Evolutionary conservation across 1,140 invertebrate species (phyloP).

Genomic region (Latrodectus geometricus): DNA sequence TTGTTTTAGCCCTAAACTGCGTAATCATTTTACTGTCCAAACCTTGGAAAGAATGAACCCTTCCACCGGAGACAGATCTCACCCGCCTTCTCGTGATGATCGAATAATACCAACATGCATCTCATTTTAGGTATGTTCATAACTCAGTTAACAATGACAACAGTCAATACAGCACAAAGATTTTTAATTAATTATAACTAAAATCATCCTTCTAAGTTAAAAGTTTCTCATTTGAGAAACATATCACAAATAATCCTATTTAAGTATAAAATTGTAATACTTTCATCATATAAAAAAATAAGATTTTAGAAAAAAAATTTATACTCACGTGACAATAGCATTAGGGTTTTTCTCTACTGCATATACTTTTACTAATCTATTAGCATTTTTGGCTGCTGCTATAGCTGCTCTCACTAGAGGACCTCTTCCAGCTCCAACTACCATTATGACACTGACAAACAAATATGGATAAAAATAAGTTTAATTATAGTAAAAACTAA

Average conservation of each 20-base stretch:
- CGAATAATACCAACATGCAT: too few relatives aligned
- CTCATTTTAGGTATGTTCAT: too few relatives aligned
- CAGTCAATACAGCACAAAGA: not conserved
- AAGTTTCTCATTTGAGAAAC: not conserved
- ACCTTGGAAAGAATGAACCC: too few relatives aligned
- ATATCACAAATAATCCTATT: too few relatives aligned
- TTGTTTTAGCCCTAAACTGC: too few relatives aligned
- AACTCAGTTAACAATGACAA: too few relatives aligned
- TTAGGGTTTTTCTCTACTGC: conserved; percentile 99
- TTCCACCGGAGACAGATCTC: too few relatives aligned
- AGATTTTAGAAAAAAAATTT: not conserved
- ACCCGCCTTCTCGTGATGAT: too few relatives aligned
- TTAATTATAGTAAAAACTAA: not conserved
- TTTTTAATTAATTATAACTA: not conserved
- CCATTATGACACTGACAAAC: conserved; percentile 79
- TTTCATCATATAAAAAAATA: too few relatives aligned
- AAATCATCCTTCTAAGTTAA: not conserved
- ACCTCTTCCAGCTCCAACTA: conserved; percentile 95
- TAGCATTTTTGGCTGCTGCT: conserved; percentile 80
- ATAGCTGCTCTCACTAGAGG: conserved; percentile 88
- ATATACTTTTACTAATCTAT: conserved; percentile 81
- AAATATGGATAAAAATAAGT: not conserved
- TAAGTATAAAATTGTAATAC: too few relatives aligned
- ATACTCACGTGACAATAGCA: conserved; percentile 85
- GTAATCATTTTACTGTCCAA: too few relatives aligned